Evolutionary conservation across 2,113 vertebrate genomes (phyloP).

Genomic region (Leptobrachium leishanense): DNA sequence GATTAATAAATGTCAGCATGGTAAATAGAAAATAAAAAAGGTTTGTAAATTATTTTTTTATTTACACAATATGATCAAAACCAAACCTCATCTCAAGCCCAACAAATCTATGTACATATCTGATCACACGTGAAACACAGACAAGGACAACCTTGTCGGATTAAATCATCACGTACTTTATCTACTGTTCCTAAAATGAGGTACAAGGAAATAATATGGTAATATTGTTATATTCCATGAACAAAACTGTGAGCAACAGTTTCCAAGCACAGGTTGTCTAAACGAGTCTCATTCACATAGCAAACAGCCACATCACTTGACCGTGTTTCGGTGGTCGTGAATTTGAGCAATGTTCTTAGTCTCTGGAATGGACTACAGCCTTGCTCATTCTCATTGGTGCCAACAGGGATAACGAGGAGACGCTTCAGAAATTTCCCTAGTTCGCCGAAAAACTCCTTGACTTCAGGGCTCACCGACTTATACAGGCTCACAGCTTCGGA

Average conservation of each 20-base stretch:
- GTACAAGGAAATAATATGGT: no score
- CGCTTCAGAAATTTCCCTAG: conserved; percentile 38
- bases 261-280: conserved; percentile 31
- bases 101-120: no score
- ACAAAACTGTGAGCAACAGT: conserved; percentile 38
- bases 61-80: no score
- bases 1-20: no score
- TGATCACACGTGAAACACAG: no score
- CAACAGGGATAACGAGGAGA: conserved; percentile 24
- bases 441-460: conserved; percentile 39
- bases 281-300: conserved; percentile 32
- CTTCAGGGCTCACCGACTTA: conserved; percentile 37
- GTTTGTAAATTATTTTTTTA: no score
- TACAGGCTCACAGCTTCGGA: conserved; percentile 33
- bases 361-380: conserved; percentile 30
- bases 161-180: no score
- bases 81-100: no score
- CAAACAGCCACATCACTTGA: conserved; percentile 40
- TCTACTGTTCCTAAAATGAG: no score
- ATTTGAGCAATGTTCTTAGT: conserved; percentile 26
- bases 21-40: no score
- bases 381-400: conserved; percentile 26
- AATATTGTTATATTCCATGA: conserved; percentile 2
- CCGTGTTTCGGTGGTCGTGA: conserved; percentile 25
- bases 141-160: no score